Evolutionary conservation across 2,113 vertebrate species (phyloP).

Genomic region (Mungos mungo): DNA sequence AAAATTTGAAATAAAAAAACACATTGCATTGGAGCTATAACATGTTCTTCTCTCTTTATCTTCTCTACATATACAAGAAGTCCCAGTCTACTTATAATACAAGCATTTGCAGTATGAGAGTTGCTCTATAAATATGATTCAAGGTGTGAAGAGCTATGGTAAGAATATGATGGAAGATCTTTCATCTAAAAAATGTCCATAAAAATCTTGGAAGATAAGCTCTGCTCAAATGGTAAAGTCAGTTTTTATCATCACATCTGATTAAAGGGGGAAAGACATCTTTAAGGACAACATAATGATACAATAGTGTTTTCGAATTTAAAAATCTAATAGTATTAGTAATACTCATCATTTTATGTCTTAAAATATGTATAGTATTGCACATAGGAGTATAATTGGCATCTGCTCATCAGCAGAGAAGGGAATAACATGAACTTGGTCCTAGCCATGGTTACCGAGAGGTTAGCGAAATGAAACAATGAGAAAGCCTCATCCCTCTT

Average conservation of each 20-base stretch:
- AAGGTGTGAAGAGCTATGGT: not conserved
- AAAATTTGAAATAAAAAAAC: conserved; percentile 8
- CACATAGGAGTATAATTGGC: not conserved
- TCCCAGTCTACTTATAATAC: not conserved
- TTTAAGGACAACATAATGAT: not conserved
- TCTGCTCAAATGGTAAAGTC: not conserved
- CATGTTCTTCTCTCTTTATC: not conserved
- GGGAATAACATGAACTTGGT: not conserved
- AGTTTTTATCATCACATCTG: not conserved
- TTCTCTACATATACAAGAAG: not conserved
- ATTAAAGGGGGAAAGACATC: not conserved
- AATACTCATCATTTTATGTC: not conserved
- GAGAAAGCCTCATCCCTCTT: not conserved
- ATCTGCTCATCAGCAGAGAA: not conserved
- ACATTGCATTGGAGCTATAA: not conserved
- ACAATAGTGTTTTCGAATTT: not conserved
- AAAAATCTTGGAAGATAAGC: not conserved
- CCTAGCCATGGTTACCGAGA: not conserved
- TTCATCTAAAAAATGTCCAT: not conserved
- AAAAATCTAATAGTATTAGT: not conserved
- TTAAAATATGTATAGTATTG: not conserved
- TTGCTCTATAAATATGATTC: not conserved
- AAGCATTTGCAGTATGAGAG: not conserved
- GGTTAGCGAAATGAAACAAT: not conserved
- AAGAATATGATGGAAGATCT: not conserved